Conservation (phyloP, 64 coral and sea anemone genomes). For the Porites australiensis region DNA sequence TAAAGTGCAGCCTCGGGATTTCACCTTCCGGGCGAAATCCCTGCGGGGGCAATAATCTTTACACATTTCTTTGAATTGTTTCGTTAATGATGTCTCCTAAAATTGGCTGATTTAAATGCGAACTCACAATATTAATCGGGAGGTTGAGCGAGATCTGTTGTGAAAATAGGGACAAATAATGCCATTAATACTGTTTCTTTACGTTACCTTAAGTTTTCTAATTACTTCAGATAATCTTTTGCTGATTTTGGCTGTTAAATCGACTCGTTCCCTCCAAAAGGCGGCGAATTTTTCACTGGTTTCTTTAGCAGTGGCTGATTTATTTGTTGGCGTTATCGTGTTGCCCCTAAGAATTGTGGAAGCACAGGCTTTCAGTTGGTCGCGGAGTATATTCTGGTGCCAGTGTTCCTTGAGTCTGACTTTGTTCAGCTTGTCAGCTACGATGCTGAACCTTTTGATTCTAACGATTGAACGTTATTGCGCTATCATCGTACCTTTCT, state of each 20-base stretch:
- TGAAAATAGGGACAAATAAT: not conserved
- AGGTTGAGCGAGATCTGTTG: not conserved
- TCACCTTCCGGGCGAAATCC: too few relatives aligned
- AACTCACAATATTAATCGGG: not conserved
- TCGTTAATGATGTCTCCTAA: not conserved
- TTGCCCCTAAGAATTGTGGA: slow-evolving; percentile 58
- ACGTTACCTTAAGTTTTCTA: slow-evolving; percentile 41
- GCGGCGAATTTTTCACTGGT: slow-evolving; percentile 67
- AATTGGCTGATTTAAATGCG: not conserved
- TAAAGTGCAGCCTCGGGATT: too few relatives aligned
- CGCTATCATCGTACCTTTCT: slow-evolving; percentile 56
- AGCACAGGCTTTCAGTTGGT: slow-evolving; percentile 46
- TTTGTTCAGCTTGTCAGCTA: slow-evolving; percentile 77
- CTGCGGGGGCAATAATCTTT: too few relatives aligned
- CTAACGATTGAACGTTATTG: slow-evolving; percentile 70
- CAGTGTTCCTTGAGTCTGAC: slow-evolving; percentile 55
- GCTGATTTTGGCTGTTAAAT: slow-evolving; percentile 51
- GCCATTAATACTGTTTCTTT: slow-evolving; percentile 15
- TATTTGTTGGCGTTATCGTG: slow-evolving; percentile 53
- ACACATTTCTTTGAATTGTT: not conserved
- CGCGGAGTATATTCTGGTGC: slow-evolving; percentile 55
- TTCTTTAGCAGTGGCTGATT: slow-evolving; percentile 60
- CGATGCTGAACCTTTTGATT: slow-evolving; percentile 66
- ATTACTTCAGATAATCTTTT: slow-evolving; percentile 60
- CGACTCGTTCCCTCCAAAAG: slow-evolving; percentile 57